These are phyloP conservation scores for Drosophila sturtevanti DNA, from an alignment of 1,140 invertebrate genomes.

Conservation along the genomic window DNA sequence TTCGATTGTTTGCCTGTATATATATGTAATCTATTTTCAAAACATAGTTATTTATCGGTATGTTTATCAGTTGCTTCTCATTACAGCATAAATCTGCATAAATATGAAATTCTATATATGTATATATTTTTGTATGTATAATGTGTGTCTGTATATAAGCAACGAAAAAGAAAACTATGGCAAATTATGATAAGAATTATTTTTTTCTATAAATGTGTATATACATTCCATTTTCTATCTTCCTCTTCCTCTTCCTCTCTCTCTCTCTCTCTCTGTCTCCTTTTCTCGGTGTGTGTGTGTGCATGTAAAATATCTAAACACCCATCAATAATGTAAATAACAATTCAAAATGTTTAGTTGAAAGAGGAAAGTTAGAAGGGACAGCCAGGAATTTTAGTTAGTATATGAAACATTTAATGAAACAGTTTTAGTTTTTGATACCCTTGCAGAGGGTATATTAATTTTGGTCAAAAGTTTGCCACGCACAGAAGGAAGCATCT, in stretches of 20 bases:
- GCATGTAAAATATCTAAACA: slow-evolving; percentile 12
- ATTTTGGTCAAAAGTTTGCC: too few species aligned
- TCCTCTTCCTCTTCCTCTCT: too few species aligned
- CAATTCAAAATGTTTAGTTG: not conserved
- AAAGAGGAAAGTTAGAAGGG: too few species aligned
- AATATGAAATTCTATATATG: slow-evolving; percentile 46
- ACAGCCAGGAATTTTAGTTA: too few species aligned
- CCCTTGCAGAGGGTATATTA: too few species aligned
- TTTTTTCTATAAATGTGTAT: too few species aligned
- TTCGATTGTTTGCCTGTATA: too few species aligned
- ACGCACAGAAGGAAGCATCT: too few species aligned
- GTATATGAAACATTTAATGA: too few species aligned
- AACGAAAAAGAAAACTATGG: not conserved
- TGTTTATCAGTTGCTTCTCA: slow-evolving; percentile 70
- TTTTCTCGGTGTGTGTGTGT: slow-evolving; percentile 19
- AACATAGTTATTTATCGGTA: slow-evolving; percentile 71
- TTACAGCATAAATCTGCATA: slow-evolving; percentile 64
- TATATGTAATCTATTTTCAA: slow-evolving; percentile 65
- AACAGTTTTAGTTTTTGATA: too few species aligned
- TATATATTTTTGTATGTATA: too few species aligned
- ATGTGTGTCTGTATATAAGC: too few species aligned
- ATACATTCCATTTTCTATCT: not conserved
- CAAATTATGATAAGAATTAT: slow-evolving; percentile 13
- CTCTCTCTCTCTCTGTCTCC: slow-evolving; percentile 1
- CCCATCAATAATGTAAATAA: slow-evolving; percentile 3